These are phyloP conservation scores for Orthochromis malagaraziensis DNA, from an alignment of 2,113 vertebrate species.

Conservation along the genomic window DNA sequence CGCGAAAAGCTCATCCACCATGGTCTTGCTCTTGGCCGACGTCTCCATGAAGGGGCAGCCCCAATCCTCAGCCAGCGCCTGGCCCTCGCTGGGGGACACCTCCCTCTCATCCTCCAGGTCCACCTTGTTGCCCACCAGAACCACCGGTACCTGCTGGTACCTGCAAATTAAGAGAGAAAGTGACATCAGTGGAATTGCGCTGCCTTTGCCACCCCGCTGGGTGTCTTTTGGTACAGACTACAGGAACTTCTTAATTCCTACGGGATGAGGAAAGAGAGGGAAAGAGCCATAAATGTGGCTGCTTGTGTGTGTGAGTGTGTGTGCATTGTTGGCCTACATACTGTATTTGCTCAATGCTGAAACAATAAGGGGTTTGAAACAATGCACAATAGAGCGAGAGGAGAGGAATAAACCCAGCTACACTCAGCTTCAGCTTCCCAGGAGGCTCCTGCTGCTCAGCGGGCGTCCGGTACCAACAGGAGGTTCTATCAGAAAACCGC, in stretches of 20 bases:
- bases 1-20: slow-evolving; percentile 96
- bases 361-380: slow-evolving; percentile 17
- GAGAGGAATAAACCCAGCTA: background rate
- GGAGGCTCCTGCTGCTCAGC: background rate
- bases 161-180: slow-evolving; percentile 47
- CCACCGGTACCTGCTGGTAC: slow-evolving; percentile 95
- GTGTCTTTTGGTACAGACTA: background rate
- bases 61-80: slow-evolving; percentile 93
- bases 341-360: slow-evolving; percentile 17
- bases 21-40: slow-evolving; percentile 95
- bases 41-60: slow-evolving; percentile 98
- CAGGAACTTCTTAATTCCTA: background rate
- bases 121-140: slow-evolving; percentile 95
- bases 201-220: background rate
- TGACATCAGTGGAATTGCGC: background rate
- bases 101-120: slow-evolving; percentile 94
- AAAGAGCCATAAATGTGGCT: background rate
- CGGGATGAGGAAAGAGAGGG: background rate
- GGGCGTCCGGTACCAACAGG: background rate
- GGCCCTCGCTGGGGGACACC: slow-evolving; percentile 86
- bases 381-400: slow-evolving; percentile 7
- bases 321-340: slow-evolving; percentile 29
- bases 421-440: slow-evolving; percentile 8
- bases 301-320: background rate
- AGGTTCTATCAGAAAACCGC: background rate